Evolutionary conservation across 2,888 invertebrate genomes (phyloP).

Genomic region (Drosophila kanekoi): DNA sequence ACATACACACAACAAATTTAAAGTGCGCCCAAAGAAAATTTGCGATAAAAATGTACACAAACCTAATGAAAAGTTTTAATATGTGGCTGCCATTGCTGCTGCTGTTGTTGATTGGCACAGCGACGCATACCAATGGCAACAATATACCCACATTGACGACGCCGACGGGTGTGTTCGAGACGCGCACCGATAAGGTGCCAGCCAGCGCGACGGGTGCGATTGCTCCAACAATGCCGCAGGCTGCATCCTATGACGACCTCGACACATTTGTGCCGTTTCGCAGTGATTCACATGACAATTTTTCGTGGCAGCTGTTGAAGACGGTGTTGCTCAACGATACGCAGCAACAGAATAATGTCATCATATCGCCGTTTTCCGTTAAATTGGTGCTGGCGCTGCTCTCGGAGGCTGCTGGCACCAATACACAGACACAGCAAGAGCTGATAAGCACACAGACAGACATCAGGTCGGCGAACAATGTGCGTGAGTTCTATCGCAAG

Average conservation of each 20-base stretch:
- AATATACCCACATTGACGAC: constrained; percentile 61
- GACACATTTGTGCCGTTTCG: constrained; percentile 83
- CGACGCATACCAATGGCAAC: constrained; percentile 43
- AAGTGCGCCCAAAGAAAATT: constrained; percentile 19
- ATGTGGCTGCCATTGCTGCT: constrained; percentile 31
- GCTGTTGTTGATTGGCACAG: constrained; percentile 14
- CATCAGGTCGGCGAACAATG: constrained; percentile 73
- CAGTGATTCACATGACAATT: constrained; percentile 86
- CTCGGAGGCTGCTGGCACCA: constrained; percentile 88
- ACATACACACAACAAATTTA: constrained; percentile 28
- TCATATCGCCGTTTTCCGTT: constrained; percentile 91
- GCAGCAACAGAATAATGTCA: constrained; percentile 86
- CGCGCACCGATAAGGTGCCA: constrained; percentile 60
- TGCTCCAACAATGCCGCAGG: constrained; percentile 17
- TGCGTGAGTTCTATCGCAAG: constrained; percentile 82
- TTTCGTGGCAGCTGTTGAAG: constrained; percentile 89
- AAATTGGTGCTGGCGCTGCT: constrained; percentile 91
- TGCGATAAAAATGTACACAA: constrained; percentile 36
- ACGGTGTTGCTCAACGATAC: constrained; percentile 81
- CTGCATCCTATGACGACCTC: constrained; percentile 61
- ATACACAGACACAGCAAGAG: constrained; percentile 76
- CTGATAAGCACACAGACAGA: constrained; percentile 77
- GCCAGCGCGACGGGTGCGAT: constrained; percentile 5
- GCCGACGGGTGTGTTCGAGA: constrained; percentile 70
- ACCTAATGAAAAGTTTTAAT: constrained; percentile 39